Conservation (phyloP, 2,888 invertebrate genomes). For the Calliopum simillimum region DNA sequence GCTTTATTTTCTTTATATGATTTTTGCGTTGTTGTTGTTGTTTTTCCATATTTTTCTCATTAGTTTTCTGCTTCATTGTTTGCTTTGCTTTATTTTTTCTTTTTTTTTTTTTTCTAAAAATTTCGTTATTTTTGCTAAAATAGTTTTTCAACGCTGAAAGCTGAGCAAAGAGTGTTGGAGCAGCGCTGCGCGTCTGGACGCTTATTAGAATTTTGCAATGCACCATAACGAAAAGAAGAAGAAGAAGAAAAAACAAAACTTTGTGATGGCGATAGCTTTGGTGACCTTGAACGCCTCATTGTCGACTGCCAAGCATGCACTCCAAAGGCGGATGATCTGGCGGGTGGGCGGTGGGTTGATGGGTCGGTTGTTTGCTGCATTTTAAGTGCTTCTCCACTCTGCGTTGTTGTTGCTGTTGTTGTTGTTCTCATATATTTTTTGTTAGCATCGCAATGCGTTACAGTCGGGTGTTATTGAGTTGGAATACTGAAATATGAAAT, state of each 20-base stretch:
- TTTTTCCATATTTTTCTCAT: background rate
- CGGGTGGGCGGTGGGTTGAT: background rate
- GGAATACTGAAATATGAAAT: too few species aligned
- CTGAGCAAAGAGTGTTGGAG: too few species aligned
- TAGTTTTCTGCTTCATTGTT: background rate
- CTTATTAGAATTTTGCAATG: background rate
- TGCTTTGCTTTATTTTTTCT: background rate
- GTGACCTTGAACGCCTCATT: slow-evolving; percentile 28
- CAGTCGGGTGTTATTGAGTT: too few species aligned
- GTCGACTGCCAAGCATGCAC: background rate
- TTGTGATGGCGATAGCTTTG: slow-evolving; percentile 29
- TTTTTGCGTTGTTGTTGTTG: background rate
- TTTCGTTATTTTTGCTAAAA: slow-evolving; percentile 33
- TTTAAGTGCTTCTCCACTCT: slow-evolving; percentile 35
- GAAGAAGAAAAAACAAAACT: slow-evolving; percentile 25
- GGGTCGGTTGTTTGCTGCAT: slow-evolving; percentile 32
- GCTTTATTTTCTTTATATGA: background rate
- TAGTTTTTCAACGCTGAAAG: slow-evolving; percentile 20
- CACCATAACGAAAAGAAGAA: slow-evolving; percentile 23
- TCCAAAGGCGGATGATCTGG: background rate
- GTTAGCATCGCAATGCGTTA: too few species aligned
- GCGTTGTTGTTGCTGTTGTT: slow-evolving; percentile 1
- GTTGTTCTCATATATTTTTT: too few species aligned
- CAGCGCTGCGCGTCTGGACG: slow-evolving; percentile 13
- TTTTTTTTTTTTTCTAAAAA: slow-evolving; percentile 19